Evolutionary conservation across 2,113 vertebrate species (phyloP), one percentile per base, ranked within the genome.

Genomic region (Nestor notabilis): DNA sequence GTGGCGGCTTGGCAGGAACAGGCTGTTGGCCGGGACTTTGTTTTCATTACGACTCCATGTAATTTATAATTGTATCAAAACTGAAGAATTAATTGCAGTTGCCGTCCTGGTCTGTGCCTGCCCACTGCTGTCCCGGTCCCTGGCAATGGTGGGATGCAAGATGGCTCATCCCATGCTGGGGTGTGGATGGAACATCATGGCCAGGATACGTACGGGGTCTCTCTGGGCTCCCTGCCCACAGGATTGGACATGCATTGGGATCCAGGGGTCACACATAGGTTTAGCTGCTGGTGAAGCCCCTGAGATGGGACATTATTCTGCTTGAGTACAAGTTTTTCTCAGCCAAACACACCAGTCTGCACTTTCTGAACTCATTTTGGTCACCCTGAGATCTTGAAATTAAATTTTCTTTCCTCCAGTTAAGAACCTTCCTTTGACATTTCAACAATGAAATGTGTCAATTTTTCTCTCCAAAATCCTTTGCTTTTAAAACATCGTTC

Each of bases 221-320:
- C 27, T 25, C 33, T 0, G 1, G 37, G 69, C 25, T 69, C 44
- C 19, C 50, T n/a, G 23, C 56, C 37, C 6, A 0, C 2, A 2
- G 19, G 43, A 43, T 12, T 2, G 0, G 53, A 35, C 3, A 0
- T 3, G 0, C 2, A 3, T 19, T 0, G 3, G 41, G 71, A 35
- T 9, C 27, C 0, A 1, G 75, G 37, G 23, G 2, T 69, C 58
- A 55, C 23, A 2, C 24, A 50, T 24, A 19, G 3, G 49, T 10
- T 7, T 33, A 46, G 53, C 41, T 87, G 64, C 29, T 50, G 4
- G 0, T 7, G 60, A 37, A 81, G 24, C 81, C 69, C 55, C 64
- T 25, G 53, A 13, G 35, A 4, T 4, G 27, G 55, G 55, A 83
- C 66, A 70, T 46, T 7, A 21, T 31, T 63, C 76, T 24, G 10